A percentile compares a stretch with the other conserved stretches of the same genome.
Evolutionary conservation across 2,888 invertebrate genomes (phyloP).

Genomic region (Drosophila borborema): DNA sequence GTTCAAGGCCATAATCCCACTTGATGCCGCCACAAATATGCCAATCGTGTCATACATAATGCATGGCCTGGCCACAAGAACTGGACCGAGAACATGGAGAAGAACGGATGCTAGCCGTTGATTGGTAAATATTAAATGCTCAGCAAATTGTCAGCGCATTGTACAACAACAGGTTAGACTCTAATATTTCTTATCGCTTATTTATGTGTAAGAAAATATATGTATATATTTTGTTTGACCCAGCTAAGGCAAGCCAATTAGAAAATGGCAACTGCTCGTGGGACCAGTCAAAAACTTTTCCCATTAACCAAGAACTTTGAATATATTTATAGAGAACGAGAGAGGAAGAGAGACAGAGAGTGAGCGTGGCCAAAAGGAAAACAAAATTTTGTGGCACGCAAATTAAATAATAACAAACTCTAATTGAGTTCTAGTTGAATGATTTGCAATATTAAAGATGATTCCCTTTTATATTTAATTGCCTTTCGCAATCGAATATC

Average conservation of each 20-base stretch:
- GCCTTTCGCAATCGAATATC: not conserved
- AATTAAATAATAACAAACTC: slow-evolving; percentile 71
- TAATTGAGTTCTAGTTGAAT: slow-evolving; percentile 69
- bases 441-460: slow-evolving; percentile 42
- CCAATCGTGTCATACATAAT: slow-evolving; percentile 76
- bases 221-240: not conserved
- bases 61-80: slow-evolving; percentile 31
- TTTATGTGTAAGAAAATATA: not conserved
- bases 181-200: not conserved
- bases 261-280: slow-evolving; percentile 46
- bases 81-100: too few species aligned
- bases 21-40: slow-evolving; percentile 75
- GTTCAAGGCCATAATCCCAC: slow-evolving; percentile 76
- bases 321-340: slow-evolving; percentile 14
- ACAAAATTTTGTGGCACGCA: slow-evolving; percentile 40
- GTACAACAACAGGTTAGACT: slow-evolving; percentile 47
- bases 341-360: slow-evolving; percentile 2
- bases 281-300: slow-evolving; percentile 63
- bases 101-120: not conserved
- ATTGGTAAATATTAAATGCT: slow-evolving; percentile 33
- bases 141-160: slow-evolving; percentile 48
- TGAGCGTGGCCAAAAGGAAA: slow-evolving; percentile 13
- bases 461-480: slow-evolving; percentile 3
- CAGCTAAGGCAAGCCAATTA: slow-evolving; percentile 35
- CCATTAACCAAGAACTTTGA: slow-evolving; percentile 53